Conservation (phyloP, 2,113 vertebrate genomes). For the Asarcornis scutulata region DNA sequence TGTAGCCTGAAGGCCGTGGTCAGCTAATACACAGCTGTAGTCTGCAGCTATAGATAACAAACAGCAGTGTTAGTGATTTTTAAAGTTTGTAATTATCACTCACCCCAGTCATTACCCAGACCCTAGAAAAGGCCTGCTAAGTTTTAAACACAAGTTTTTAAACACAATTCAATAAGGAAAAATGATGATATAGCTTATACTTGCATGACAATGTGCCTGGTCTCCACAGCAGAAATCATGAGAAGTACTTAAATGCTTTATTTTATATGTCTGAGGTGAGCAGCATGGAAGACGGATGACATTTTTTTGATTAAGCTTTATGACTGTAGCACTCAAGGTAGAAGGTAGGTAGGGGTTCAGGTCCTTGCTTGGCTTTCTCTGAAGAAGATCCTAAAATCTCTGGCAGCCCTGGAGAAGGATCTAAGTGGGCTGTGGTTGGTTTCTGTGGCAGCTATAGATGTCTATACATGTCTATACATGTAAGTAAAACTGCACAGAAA, state of each 20-base stretch:
- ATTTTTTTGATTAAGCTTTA: background rate
- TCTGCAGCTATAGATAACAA: background rate
- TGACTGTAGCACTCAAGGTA: background rate
- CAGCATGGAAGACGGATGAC: background rate
- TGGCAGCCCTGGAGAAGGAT: background rate
- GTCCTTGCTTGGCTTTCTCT: background rate
- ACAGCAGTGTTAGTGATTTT: too few species aligned
- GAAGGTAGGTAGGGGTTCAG: background rate
- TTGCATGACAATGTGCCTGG: background rate
- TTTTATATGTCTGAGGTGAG: background rate
- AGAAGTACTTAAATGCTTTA: background rate
- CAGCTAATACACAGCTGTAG: background rate
- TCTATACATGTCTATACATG: background rate
- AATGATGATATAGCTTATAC: background rate
- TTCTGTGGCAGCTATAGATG: background rate
- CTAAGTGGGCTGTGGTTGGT: background rate
- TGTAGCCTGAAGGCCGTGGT: background rate
- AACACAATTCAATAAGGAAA: background rate
- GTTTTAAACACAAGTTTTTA: background rate
- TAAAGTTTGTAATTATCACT: background rate
- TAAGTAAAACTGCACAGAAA: background rate
- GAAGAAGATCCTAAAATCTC: background rate
- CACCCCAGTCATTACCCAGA: rapidly evolving
- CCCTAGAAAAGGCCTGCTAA: background rate
- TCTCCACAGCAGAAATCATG: background rate